phyloP scores from a whole-genome alignment of 2,113 vertebrate genomes.

The Lates calcarifer region DNA sequence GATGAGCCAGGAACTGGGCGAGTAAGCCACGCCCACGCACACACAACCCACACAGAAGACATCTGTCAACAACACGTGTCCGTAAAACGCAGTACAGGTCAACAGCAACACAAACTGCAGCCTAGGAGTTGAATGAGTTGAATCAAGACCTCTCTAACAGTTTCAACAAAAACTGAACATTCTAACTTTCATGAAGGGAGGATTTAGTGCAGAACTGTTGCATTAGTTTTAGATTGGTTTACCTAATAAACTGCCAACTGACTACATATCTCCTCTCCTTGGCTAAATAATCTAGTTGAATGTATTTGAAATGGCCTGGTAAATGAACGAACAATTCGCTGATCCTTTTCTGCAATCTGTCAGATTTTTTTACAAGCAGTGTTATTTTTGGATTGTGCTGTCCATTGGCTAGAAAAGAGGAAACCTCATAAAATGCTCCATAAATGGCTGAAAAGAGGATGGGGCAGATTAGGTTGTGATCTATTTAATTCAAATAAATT shows the following conservation, averaged over 20 bases:
- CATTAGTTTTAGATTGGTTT: not conserved
- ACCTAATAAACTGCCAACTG: not conserved
- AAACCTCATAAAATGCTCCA: slow-evolving; percentile 38
- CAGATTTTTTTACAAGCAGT: slow-evolving; percentile 38
- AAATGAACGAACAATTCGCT: slow-evolving; percentile 5
- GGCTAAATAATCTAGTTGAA: slow-evolving; percentile 5
- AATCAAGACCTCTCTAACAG: no score
- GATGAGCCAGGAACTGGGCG: no score
- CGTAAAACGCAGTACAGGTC: no score
- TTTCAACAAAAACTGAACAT: not conserved
- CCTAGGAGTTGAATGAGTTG: no score
- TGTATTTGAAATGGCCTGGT: slow-evolving; percentile 12
- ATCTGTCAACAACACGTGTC: no score
- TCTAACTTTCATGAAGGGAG: not conserved
- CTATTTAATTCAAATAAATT: slow-evolving; percentile 71
- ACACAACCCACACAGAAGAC: no score
- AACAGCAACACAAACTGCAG: no score
- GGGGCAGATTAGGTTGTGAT: slow-evolving; percentile 67
- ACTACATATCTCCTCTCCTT: not conserved
- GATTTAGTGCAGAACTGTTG: not conserved
- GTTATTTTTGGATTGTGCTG: slow-evolving; percentile 47
- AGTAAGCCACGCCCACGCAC: no score
- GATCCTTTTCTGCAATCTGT: slow-evolving; percentile 15
- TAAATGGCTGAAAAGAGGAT: slow-evolving; percentile 63
- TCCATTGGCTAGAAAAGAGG: slow-evolving; percentile 45